Conservation (phyloP, 2,113 vertebrate genomes). For the Coryphaenoides rupestris region DNA sequence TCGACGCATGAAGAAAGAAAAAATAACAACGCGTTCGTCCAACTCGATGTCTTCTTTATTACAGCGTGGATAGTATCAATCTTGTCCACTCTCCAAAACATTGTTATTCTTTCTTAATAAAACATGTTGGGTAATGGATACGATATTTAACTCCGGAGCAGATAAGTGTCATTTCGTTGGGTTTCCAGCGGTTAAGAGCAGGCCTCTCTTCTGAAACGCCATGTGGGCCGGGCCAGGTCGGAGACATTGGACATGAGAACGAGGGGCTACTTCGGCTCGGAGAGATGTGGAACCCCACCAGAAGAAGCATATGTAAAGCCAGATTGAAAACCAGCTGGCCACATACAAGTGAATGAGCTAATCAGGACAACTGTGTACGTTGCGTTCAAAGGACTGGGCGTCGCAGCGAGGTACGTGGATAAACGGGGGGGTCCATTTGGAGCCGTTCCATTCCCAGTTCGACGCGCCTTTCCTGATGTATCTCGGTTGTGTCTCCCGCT, state of each 20-base stretch:
- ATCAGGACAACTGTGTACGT: constrained; percentile 34
- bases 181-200: constrained; percentile 16
- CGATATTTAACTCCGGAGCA: too few species aligned
- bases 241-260: constrained; percentile 23
- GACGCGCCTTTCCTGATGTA: neutral
- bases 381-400: too few species aligned
- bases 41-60: too few species aligned
- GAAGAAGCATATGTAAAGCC: constrained; percentile 40
- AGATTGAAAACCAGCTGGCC: constrained; percentile 60
- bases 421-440: constrained; percentile 5
- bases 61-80: too few species aligned
- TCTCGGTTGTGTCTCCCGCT: constrained; percentile 11
- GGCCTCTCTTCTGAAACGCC: constrained; percentile 29
- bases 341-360: constrained; percentile 43
- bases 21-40: constrained; percentile 12
- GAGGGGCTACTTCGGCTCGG: constrained; percentile 28
- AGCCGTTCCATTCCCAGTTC: too few species aligned
- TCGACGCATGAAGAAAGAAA: constrained; percentile 3
- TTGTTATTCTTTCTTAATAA: too few species aligned
- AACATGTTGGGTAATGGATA: too few species aligned
- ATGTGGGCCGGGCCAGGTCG: constrained; percentile 27
- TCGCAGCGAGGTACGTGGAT: neutral
- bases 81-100: too few species aligned
- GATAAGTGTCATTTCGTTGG: too few species aligned
- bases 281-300: constrained; percentile 45